Evolutionary conservation across 2,113 vertebrate species (phyloP), one percentile per base, ranked within the genome.

Genomic region (Circaetus gallicus): DNA sequence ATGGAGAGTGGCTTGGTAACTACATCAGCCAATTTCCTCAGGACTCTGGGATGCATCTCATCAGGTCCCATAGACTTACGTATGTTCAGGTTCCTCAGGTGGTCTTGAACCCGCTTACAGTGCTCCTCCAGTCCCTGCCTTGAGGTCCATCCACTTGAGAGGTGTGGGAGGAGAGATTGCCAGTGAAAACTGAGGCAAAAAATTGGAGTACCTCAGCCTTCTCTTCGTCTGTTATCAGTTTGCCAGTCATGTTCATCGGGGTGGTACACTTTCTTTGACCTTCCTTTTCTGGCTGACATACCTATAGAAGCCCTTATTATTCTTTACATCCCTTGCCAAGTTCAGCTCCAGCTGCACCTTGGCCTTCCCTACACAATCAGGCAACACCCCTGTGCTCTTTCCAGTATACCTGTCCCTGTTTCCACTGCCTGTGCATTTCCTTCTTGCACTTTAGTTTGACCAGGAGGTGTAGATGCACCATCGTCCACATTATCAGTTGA

Each of bases 241-340:
- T 55, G 70, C 20, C 20, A 53, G 24, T 38, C 1, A 0, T 49
- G 20, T 38, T 77, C 20, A 3, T 47, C 1, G 2, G 1, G 6
- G 8, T 26, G 2, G 4, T 63, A 16, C 6, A 4, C 42, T 78
- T 71, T 56, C 11, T 70, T 62, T 71, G 42, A 43, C 8, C 15
- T 65, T 56, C 18, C 7, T 56, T 78, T 58, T 71, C 40, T 80
- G 50, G 14, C 40, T 65, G 50, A 21, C 18, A 38, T 47, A 85
- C 40, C 7, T 14, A 3, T n/a, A 56, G 42, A 56, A 72, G 25
- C 10, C 38, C 9, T 62, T 71, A 22, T 5, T 43, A 20, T n/a
- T 72, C 25, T 42, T 65, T 74, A 6, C 1, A 1, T 81, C 21
- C n/a, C 24, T 63, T 80, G 40, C 28, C 36, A 74, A 19, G 16